Percentiles rank a stretch among this genome's conserved stretches.
phyloP scores from a whole-genome alignment of 64 coral and sea anemone genomes.

The Montipora efflorescens region DNA sequence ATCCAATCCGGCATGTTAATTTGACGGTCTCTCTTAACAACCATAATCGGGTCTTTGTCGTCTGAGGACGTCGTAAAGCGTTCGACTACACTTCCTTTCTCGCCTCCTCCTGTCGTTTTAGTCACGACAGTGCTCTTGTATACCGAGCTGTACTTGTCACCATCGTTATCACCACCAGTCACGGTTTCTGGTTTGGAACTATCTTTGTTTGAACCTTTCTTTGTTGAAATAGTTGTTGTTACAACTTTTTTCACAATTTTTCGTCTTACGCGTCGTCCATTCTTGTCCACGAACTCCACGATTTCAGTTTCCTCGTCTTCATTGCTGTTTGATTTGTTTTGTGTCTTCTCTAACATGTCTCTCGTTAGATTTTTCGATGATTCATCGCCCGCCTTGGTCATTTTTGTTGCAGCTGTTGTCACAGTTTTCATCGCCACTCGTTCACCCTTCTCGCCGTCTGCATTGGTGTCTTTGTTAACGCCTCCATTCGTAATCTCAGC shows the following conservation, averaged over 20 bases:
- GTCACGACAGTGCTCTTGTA: conserved; percentile 15
- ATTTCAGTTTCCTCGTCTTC: conserved; percentile 12
- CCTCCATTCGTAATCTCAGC: not conserved
- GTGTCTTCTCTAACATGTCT: not conserved
- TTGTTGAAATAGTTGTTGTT: conserved; percentile 7
- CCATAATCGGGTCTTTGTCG: conserved; percentile 1
- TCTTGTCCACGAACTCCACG: conserved; percentile 7
- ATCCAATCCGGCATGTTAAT: conserved; percentile 30
- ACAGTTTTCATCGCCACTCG: not conserved
- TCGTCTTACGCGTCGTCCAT: conserved; percentile 10
- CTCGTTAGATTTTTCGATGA: not conserved
- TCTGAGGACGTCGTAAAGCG: conserved; percentile 29
- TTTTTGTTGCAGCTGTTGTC: not conserved
- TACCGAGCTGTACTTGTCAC: not conserved
- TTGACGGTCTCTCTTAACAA: conserved; percentile 23
- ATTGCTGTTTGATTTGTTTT: not conserved
- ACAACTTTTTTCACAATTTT: not conserved
- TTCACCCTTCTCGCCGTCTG: not conserved
- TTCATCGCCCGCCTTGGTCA: not conserved
- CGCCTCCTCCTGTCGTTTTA: conserved; percentile 21
- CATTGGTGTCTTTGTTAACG: not conserved
- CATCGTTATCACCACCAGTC: not conserved
- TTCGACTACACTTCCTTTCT: conserved; percentile 12
- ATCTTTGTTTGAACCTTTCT: not conserved
- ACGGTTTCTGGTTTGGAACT: not conserved